A percentile compares a stretch with the other conserved stretches of the same genome.
Evolutionary conservation across 2,888 invertebrate genomes (phyloP).

Genomic region (Aleiodes alternator): DNA sequence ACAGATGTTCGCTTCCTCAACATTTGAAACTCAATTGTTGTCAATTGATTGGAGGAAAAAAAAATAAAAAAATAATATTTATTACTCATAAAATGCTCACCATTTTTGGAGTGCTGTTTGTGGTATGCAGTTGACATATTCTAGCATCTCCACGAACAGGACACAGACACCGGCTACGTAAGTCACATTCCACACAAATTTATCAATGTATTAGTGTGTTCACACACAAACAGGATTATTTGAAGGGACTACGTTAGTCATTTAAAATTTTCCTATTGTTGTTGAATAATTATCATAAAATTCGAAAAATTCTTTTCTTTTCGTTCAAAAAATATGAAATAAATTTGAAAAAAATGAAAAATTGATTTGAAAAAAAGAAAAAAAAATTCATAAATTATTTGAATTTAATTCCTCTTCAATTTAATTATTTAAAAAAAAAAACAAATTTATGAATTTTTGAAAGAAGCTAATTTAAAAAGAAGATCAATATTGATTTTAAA

Average conservation of each 20-base stretch:
- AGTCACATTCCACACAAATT: conserved; percentile 18
- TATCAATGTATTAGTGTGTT: neutral
- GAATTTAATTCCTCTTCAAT: too few species aligned
- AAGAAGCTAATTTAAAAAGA: too few species aligned
- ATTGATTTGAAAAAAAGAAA: too few species aligned
- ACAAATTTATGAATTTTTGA: too few species aligned
- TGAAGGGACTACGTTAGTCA: conserved; percentile 22
- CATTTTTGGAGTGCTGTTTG: conserved; percentile 18
- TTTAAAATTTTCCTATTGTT: conserved; percentile 1
- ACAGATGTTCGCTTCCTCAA: too few species aligned
- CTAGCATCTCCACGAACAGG: conserved; percentile 13
- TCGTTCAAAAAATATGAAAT: too few species aligned
- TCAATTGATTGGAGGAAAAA: neutral
- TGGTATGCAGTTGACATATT: conserved; percentile 27
- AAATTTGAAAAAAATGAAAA: too few species aligned
- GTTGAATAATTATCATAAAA: neutral
- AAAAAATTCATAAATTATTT: too few species aligned
- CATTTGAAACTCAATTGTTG: too few species aligned
- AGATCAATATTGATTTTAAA: too few species aligned
- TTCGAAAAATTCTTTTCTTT: too few species aligned
- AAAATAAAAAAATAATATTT: neutral
- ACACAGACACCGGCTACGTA: conserved; percentile 31
- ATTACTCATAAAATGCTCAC: conserved; percentile 9
- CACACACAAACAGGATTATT: conserved; percentile 21
- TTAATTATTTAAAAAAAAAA: too few species aligned